Base-by-base conservation (phyloP, 2,797 vertebrate genomes). In the Ptychadena robeensis region DNA sequence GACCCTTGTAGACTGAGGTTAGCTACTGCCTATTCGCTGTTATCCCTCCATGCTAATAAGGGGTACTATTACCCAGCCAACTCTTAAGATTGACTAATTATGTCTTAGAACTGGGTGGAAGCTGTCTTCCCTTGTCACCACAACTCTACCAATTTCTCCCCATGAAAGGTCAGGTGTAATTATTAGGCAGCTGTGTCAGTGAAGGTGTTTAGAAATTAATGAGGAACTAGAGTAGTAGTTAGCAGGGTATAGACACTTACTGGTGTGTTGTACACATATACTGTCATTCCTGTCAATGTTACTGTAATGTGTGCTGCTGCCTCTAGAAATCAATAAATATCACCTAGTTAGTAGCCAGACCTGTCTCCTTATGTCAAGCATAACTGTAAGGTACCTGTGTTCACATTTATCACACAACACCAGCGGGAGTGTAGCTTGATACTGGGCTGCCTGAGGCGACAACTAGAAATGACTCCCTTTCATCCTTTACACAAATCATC, bases 101-200 rank as follows among this genome's bases (percentile, higher is more conserved):
- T 63, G 35, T 73, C 9, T 59, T 44, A n/a, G 37, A 10, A n/a
- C 72, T 34, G 9, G 53, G n/a, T 34, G 40, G 25, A 28, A 10
- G 38, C 48, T 53, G 27, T 68, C n/a, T 40, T 40, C 18, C 25
- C 22, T 40, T 75, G 48, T 74, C 64, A 74, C 63, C 67, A 2
- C 27, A 31, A 10, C 32, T 63, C 12, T 65, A 65, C 40, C 68
- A 32, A 3, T 25, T 44, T 71, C 68, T 37, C 69, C 70, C n/a
- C 44, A 27, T 37, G 71, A 86, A 87, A 87, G 86, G 86, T 82
- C 83, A 83, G 53, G 68, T 78, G 61, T 85, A 86, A 66, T 86
- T 87, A 81, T 1, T 14, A 81, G 44, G 73, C 59, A 48, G 22
- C 73, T 85, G 73, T 85, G 79, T 79, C 79, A 85, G 25, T 73